Conservation (phyloP, 1,140 invertebrate genomes). For the Thereuonema tuberculata region DNA sequence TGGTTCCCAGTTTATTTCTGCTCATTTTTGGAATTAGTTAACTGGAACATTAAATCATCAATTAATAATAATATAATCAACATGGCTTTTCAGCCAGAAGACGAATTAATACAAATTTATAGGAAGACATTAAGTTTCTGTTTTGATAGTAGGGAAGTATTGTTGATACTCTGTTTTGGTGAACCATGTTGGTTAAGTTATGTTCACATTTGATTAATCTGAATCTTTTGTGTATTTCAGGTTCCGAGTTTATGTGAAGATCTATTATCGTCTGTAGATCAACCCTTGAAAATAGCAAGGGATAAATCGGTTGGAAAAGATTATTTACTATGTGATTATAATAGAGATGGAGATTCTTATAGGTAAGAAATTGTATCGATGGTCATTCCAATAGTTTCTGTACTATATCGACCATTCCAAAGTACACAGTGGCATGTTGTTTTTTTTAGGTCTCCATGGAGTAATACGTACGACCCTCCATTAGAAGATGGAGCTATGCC, state of each 20-base stretch:
- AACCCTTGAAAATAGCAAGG: slow-evolving; percentile 93
- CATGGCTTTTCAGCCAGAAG: too few relatives aligned
- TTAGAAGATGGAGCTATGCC: slow-evolving; percentile 97
- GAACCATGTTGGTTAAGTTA: background rate
- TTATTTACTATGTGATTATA: slow-evolving; percentile 97
- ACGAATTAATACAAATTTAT: too few relatives aligned
- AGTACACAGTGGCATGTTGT: too few relatives aligned
- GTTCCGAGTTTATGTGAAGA: slow-evolving; percentile 93
- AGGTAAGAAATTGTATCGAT: slow-evolving; percentile 44
- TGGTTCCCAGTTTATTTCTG: too few relatives aligned
- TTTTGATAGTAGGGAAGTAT: too few relatives aligned
- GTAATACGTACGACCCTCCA: slow-evolving; percentile 94
- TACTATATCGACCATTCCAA: too few relatives aligned
- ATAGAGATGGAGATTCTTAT: slow-evolving; percentile 97
- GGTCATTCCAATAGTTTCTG: background rate
- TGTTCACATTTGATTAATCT: background rate
- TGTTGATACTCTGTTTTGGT: too few relatives aligned
- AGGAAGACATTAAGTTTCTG: too few relatives aligned
- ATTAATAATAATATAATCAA: too few relatives aligned
- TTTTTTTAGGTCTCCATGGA: slow-evolving; percentile 84
- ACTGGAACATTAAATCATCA: too few relatives aligned
- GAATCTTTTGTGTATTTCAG: too few relatives aligned
- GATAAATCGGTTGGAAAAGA: slow-evolving; percentile 91
- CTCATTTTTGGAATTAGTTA: too few relatives aligned
- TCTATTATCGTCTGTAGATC: slow-evolving; percentile 92